Percentiles rank a stretch among this genome's conserved stretches.
Conservation (phyloP, 2,113 vertebrate genomes). For the Naja naja region DNA sequence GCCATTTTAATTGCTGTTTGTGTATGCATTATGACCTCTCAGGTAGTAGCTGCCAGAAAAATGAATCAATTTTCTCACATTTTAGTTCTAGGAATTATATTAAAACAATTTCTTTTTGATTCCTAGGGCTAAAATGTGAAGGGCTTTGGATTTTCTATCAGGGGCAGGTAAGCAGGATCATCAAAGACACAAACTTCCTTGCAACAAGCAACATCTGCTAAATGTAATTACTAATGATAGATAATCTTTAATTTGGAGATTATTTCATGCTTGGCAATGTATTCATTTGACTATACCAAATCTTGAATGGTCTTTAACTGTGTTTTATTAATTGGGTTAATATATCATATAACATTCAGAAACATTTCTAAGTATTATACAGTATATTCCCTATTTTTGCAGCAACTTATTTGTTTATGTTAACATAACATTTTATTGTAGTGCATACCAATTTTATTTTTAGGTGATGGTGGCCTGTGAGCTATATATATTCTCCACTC, state of each 20-base stretch:
- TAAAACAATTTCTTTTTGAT: neutral
- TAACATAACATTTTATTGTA: neutral
- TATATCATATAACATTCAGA: neutral
- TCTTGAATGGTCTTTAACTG: neutral
- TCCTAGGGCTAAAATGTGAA: neutral
- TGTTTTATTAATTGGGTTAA: neutral
- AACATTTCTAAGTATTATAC: neutral
- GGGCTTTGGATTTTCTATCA: neutral
- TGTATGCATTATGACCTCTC: constrained; percentile 15
- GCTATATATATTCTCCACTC: neutral
- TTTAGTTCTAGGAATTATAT: neutral
- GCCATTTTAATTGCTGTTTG: neutral
- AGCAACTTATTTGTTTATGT: neutral
- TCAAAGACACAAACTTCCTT: neutral
- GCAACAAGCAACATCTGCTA: neutral
- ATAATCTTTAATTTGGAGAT: neutral
- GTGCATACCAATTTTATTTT: neutral
- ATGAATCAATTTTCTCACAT: neutral
- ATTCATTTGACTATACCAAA: neutral
- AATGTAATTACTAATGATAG: neutral
- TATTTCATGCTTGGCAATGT: neutral
- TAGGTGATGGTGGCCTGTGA: neutral
- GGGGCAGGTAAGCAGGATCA: neutral
- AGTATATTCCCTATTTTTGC: neutral
- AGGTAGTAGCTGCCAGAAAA: accelerated